These are phyloP conservation scores for Ommatoiulus sabulosus DNA, from an alignment of 2,888 invertebrate genomes.

Conservation along the genomic window DNA sequence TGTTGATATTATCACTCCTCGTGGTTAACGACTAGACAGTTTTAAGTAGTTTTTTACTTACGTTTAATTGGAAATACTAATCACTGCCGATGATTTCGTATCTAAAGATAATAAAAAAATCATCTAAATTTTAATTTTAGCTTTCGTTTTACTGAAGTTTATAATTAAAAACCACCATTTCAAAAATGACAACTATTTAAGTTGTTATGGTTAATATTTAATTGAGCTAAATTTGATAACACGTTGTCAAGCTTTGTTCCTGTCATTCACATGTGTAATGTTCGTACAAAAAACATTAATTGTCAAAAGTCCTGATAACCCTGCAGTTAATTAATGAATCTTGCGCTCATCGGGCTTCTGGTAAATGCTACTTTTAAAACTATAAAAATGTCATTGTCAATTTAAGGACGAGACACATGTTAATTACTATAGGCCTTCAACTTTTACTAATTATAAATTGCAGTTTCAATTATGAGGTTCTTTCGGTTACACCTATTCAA, in stretches of 20 bases:
- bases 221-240: too few species aligned
- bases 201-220: too few species aligned
- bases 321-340: not conserved
- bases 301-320: not conserved
- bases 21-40: too few species aligned
- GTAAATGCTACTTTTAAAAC: not conserved
- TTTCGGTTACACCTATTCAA: not conserved
- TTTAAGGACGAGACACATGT: not conserved
- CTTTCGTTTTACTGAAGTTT: not conserved
- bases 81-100: not conserved
- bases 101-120: too few species aligned
- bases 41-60: too few species aligned
- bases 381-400: not conserved
- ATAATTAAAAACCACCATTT: not conserved
- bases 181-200: not conserved
- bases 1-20: too few species aligned
- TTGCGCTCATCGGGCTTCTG: not conserved
- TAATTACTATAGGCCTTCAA: not conserved
- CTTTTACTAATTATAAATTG: conserved; percentile 8
- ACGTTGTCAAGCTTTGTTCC: not conserved
- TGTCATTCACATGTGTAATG: not conserved
- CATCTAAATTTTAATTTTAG: not conserved
- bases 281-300: not conserved
- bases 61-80: too few species aligned
- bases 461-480: not conserved